phyloP scores from a whole-genome alignment of 2,888 invertebrate species.

The Cynaeus angustus region DNA sequence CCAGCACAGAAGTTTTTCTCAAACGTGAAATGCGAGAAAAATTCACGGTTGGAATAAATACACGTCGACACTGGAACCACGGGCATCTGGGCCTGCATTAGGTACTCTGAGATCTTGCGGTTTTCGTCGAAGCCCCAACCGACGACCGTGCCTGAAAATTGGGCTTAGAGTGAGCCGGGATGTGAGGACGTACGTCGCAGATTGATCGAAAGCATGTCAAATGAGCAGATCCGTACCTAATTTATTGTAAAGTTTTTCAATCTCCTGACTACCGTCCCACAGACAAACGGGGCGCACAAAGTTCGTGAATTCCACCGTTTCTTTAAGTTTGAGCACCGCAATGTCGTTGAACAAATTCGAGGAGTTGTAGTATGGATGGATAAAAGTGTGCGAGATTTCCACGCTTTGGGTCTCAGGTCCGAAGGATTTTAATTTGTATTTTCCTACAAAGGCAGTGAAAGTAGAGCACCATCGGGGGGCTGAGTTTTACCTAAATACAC shows the following conservation, averaged over 20 bases:
- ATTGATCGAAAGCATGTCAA: too few relatives aligned
- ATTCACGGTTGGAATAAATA: conserved; percentile 76
- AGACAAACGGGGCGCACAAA: conserved; percentile 68
- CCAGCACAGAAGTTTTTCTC: conserved; percentile 74
- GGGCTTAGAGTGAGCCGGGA: background rate
- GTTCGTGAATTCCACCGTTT: conserved; percentile 63
- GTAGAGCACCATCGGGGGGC: too few relatives aligned
- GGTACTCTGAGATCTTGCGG: conserved; percentile 74
- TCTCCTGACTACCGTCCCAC: conserved; percentile 59
- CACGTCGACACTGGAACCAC: conserved; percentile 76
- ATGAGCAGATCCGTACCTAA: too few relatives aligned
- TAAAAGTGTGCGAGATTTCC: conserved; percentile 63
- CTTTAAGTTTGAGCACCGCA: conserved; percentile 63
- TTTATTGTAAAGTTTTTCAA: background rate
- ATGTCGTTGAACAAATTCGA: conserved; percentile 65
- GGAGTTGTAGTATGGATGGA: conserved; percentile 66
- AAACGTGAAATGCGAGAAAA: conserved; percentile 76
- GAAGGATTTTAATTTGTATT: conserved; percentile 67
- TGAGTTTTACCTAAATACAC: conserved; percentile 24
- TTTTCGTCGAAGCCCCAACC: conserved; percentile 75
- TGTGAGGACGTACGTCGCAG: background rate
- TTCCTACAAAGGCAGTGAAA: conserved; percentile 64
- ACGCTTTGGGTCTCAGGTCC: conserved; percentile 68
- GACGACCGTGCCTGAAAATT: conserved; percentile 64
- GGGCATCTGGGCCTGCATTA: conserved; percentile 77